phyloP scores from a whole-genome alignment of 2,113 vertebrate species.

The Albula goreensis region DNA sequence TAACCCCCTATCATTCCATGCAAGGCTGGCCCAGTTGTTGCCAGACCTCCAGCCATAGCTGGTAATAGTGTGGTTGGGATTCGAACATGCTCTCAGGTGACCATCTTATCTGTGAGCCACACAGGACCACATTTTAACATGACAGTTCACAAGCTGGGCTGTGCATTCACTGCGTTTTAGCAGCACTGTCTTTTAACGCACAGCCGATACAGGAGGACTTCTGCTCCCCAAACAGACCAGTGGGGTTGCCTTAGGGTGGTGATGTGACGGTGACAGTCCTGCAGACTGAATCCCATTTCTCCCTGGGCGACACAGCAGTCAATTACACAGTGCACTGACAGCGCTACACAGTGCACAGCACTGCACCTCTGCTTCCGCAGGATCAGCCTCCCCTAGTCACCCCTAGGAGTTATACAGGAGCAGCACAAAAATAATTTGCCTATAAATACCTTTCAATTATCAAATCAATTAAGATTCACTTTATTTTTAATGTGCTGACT shows the following conservation, averaged over 20 bases:
- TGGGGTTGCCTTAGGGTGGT: background rate
- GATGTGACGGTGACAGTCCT: background rate
- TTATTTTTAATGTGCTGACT: background rate
- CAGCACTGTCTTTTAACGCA: background rate
- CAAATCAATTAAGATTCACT: background rate
- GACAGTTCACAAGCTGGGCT: background rate
- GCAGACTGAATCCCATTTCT: background rate
- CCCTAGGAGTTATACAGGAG: background rate
- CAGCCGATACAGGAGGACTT: background rate
- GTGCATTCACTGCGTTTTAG: background rate
- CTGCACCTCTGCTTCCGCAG: background rate
- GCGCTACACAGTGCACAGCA: background rate
- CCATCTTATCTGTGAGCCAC: no score
- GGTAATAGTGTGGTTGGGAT: no score
- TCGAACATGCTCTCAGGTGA: no score
- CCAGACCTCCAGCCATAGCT: no score
- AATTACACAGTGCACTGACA: background rate
- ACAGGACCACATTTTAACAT: no score
- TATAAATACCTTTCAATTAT: background rate
- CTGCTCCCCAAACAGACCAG: no score
- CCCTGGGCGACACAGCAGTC: background rate
- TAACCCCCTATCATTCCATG: no score
- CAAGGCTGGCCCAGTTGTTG: no score
- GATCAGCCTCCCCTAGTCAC: no score
- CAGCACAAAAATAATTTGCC: background rate